phyloP scores from a whole-genome alignment of 2,797 vertebrate genomes.

The Urosaurus nigricauda region DNA sequence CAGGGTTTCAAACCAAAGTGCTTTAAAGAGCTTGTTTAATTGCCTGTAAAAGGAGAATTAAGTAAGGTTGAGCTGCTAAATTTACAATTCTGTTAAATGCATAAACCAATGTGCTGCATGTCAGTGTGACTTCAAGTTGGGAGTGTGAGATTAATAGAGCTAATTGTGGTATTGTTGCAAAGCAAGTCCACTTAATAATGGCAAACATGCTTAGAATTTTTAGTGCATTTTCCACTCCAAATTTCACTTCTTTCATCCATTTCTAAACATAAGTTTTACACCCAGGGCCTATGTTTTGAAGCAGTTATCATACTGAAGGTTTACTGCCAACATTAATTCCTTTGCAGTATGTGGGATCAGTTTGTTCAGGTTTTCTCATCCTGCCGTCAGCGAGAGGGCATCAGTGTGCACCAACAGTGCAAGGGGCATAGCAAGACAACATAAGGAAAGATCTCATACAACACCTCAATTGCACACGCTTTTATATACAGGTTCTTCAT shows the following conservation, averaged over 20 bases:
- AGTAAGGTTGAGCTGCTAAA: conserved; percentile 78
- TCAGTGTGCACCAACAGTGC: background rate
- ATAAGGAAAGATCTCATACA: background rate
- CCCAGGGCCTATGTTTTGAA: background rate
- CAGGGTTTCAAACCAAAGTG: conserved; percentile 63
- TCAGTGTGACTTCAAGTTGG: conserved; percentile 73
- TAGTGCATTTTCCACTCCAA: conserved; percentile 46
- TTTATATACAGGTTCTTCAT: no score
- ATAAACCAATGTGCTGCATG: conserved; percentile 55
- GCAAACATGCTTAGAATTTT: conserved; percentile 61
- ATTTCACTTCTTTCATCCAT: conserved; percentile 48
- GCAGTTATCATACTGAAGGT: background rate
- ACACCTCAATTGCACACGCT: no score
- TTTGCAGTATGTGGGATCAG: background rate
- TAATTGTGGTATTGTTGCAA: conserved; percentile 70
- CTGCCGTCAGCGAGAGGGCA: background rate
- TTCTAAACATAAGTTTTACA: conserved; percentile 50
- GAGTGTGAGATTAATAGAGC: conserved; percentile 77
- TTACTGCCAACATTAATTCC: background rate
- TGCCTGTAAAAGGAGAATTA: conserved; percentile 81
- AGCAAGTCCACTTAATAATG: conserved; percentile 68
- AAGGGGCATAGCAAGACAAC: background rate
- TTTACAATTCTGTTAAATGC: conserved; percentile 76
- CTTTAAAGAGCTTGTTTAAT: conserved; percentile 81
- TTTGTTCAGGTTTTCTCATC: background rate